Evolutionary conservation across 2,888 invertebrate genomes (phyloP), one percentile per base, ranked within the genome.

Genomic region (Glyphotaelius pellucidus): DNA sequence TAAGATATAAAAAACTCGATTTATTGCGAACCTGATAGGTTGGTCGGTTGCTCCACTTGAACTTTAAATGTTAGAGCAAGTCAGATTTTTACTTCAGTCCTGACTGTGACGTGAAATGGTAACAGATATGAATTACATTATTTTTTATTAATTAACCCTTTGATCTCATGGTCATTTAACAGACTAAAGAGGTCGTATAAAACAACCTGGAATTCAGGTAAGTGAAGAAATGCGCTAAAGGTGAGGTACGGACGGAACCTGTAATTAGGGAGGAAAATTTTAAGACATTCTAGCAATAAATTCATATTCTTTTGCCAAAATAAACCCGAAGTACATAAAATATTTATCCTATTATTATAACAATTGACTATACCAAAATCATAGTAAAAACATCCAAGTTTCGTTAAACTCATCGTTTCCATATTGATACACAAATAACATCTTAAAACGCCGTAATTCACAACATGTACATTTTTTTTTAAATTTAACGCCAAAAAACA

Each of bases 1-100:
- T 47, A 52, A 30, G n/a, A 52, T n/a, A 30, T 30, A 30, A 86
- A 86, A 86, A 86, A 25, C 38, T 47, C 11, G 47, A 42, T 86
- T 31, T n/a, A 30, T 47, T 42, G 30, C 31, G 86, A 52, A 47
- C 83, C 83, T 31, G 83, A 83, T 83, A 32, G 15, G 30, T 86
- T 86, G 47, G 31, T 32, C 83, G 35, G 19, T 86, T 47, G 86
- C 15, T 86, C 86, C n/a, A 86, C 86, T 86, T 86, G 86, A 86
- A 86, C 86, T 86, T 86, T 86, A 86, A 86, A 86, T 86, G 86
- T 86, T 86, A 86, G 38, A 42, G 30, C 30, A 30, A 31, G 30
- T 14, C 52, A 47, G 25, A 47, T 47, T 47, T 47, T 86, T 86
- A 86, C 86, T 86, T 47, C 42, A 30, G 86, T 31, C n/a, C 30